phyloP scores from a whole-genome alignment of 2,113 vertebrate species.

The Parus major region DNA sequence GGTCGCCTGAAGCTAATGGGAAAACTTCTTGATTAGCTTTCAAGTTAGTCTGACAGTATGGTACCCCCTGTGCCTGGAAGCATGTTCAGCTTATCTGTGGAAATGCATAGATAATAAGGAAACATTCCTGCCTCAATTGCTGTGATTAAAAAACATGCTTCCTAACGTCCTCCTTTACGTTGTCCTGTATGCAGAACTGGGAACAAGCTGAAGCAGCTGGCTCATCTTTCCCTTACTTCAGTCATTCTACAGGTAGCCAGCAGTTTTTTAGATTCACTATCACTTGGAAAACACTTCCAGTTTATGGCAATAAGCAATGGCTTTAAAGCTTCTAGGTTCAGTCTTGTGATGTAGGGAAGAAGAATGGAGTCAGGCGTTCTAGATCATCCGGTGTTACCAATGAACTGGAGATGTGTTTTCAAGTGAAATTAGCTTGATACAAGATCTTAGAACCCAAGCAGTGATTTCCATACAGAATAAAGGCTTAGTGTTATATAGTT shows the following conservation, averaged over 20 bases:
- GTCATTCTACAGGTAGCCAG: background rate
- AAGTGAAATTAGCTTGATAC: background rate
- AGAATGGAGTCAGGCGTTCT: background rate
- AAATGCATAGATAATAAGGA: background rate
- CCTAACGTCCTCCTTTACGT: background rate
- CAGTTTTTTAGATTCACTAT: background rate
- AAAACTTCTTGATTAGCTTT: background rate
- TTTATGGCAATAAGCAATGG: background rate
- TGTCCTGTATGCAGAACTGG: background rate
- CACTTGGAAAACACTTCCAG: background rate
- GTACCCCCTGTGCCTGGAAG: background rate
- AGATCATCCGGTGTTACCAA: background rate
- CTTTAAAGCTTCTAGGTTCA: background rate
- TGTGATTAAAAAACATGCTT: background rate
- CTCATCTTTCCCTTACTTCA: background rate
- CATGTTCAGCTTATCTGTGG: background rate
- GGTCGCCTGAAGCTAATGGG: background rate
- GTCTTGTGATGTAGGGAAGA: background rate
- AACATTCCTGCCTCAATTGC: background rate
- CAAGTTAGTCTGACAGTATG: background rate
- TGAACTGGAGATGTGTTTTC: background rate
- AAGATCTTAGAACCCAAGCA: background rate
- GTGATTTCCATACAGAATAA: background rate
- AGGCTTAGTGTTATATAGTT: background rate
- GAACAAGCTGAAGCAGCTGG: background rate